Evolutionary conservation across 2,113 vertebrate species (phyloP).

Genomic region (Hystrix brachyura): DNA sequence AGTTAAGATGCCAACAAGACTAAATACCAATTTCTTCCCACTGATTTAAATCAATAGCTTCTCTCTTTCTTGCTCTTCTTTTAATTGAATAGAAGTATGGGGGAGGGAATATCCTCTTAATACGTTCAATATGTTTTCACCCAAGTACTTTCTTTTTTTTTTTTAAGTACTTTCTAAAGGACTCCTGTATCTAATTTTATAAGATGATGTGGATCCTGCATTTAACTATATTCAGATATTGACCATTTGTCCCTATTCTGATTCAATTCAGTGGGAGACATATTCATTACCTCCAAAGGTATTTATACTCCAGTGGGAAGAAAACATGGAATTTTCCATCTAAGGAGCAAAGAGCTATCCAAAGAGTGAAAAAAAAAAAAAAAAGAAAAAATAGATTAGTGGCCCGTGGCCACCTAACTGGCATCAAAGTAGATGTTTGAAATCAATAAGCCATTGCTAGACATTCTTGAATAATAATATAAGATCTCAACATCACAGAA

Average conservation of each 20-base stretch:
- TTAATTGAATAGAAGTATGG: conserved; percentile 48
- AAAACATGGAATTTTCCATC: conserved; percentile 22
- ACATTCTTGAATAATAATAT: not conserved
- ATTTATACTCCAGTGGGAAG: not conserved
- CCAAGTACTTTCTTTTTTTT: no score
- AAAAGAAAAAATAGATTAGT: not conserved
- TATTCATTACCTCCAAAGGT: not conserved
- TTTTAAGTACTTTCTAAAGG: conserved; percentile 27
- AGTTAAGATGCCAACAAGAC: conserved; percentile 73
- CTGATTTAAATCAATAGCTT: conserved; percentile 83
- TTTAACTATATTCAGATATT: conserved; percentile 56
- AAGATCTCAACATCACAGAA: not conserved
- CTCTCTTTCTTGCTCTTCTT: conserved; percentile 38
- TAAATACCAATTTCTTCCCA: conserved; percentile 80
- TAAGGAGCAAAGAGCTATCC: conserved; percentile 8
- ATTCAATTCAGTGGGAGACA: not conserved
- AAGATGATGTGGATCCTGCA: conserved; percentile 5
- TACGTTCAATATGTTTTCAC: not conserved
- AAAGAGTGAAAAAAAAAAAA: not conserved
- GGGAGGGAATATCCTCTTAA: conserved; percentile 45
- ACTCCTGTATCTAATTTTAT: conserved; percentile 4
- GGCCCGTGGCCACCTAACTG: not conserved
- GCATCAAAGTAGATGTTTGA: not conserved
- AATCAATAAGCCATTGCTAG: conserved; percentile 24
- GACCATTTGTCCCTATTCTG: conserved; percentile 41